phyloP scores from a whole-genome alignment of 2,888 invertebrate genomes.

The Coelinius sp. region DNA sequence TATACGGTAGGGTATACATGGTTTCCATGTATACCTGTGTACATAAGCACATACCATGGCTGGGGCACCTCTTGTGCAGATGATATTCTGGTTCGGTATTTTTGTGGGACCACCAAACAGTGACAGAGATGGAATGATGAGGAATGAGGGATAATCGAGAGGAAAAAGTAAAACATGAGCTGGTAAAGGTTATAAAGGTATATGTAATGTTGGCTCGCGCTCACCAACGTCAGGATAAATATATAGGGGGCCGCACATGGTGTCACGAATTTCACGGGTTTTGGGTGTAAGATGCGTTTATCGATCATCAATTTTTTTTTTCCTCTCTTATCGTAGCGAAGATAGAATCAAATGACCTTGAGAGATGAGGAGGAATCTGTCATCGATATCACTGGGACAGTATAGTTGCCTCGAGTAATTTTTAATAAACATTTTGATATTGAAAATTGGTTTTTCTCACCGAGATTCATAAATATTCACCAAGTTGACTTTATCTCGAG shows the following conservation, averaged over 20 bases:
- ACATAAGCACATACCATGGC: constrained; percentile 28
- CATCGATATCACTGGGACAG: not conserved
- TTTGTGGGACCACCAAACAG: not conserved
- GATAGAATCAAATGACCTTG: not conserved
- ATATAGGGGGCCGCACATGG: constrained; percentile 49
- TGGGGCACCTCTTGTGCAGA: constrained; percentile 25
- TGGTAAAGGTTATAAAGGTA: not conserved
- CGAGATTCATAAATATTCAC: no score
- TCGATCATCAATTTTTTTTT: not conserved
- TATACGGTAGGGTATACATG: constrained; percentile 24
- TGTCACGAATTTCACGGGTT: constrained; percentile 46
- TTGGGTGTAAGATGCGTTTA: not conserved
- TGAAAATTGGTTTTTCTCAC: no score
- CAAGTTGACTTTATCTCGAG: no score
- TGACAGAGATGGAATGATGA: constrained; percentile 18
- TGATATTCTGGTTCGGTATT: constrained; percentile 12
- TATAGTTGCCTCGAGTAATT: no score
- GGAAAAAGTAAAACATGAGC: not conserved
- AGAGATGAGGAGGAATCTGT: not conserved
- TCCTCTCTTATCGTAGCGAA: no score
- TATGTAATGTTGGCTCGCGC: constrained; percentile 16
- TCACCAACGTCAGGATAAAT: constrained; percentile 39
- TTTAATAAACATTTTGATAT: no score
- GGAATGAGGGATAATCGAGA: constrained; percentile 12
- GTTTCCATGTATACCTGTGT: constrained; percentile 7